Base-by-base conservation (phyloP, 37 sponge, comb jelly and placozoan species). In the Amphimedon queenslandica region DNA sequence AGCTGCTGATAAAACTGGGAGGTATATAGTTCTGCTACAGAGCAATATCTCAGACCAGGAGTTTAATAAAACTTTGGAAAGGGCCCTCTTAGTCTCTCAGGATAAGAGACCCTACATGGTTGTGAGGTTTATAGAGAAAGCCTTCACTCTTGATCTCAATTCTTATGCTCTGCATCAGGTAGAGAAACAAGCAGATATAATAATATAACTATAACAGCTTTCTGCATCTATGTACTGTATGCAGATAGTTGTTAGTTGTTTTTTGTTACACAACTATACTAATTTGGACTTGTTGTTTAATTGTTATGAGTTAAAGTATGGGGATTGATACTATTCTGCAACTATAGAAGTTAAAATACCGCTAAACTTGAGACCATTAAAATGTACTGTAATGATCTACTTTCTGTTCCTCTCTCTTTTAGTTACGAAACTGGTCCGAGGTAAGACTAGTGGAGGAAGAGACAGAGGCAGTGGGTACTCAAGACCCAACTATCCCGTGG, bases 371-470 rank as follows among this genome's bases (percentile, higher is more conserved):
- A n/a, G n/a, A n/a, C n/a, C n/a, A n/a, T n/a, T n/a, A n/a, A n/a
- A n/a, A n/a, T n/a, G n/a, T n/a, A n/a, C n/a, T n/a, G n/a, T n/a
- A n/a, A n/a, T n/a, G n/a, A n/a, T n/a, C n/a, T n/a, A n/a, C n/a
- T n/a, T n/a, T n/a, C n/a, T n/a, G n/a, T n/a, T n/a, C n/a, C n/a
- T n/a, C n/a, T n/a, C n/a, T n/a, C n/a, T n/a, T n/a, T n/a, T 61
- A 86, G 87, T 29, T 75, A 4, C 74, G 81, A 24, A 10, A 23
- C 2, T 63, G 67, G 28, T 72, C 82, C 10, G 82, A 87, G 32
- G 78, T 87, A 40, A 70, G 71, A 8, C 77, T 67, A 38, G 56
- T 87, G 8, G 87, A 87, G 37, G 82, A 81, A 53, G 87, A 87
- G 37, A 53, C 42, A 20, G 67, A 67, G 58, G 82, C 77, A 0